phyloP scores from a whole-genome alignment of 1,140 invertebrate species.

The Medauroidea extradentata region DNA sequence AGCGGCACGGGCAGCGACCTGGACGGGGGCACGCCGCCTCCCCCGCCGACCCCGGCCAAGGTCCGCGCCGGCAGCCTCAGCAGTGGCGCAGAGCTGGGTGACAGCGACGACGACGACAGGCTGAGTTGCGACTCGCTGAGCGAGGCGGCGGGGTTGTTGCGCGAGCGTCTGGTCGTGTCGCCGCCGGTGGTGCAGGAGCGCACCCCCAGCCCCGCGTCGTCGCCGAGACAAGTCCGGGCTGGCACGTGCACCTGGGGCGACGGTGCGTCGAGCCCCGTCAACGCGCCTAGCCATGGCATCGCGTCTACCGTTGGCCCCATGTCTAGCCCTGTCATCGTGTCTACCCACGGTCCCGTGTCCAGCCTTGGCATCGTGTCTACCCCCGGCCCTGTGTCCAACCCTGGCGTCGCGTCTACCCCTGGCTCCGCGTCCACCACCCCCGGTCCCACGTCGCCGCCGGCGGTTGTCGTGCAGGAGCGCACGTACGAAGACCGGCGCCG shows the following conservation, averaged over 20 bases:
- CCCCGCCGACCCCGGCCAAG: conserved; percentile 49
- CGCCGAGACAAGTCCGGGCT: too few species aligned
- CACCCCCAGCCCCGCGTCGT: too few species aligned
- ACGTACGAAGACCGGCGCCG: conserved; percentile 61
- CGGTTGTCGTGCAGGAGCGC: conserved; percentile 51
- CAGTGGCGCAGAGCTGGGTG: conserved; percentile 55
- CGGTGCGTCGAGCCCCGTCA: background rate
- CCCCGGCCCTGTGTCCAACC: too few species aligned
- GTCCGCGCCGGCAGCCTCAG: conserved; percentile 49
- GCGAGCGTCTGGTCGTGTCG: too few species aligned
- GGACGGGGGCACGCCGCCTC: conserved; percentile 62
- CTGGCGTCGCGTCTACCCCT: background rate
- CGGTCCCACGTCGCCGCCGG: too few species aligned
- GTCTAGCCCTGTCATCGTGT: background rate
- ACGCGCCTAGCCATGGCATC: background rate
- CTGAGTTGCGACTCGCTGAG: conserved; percentile 68
- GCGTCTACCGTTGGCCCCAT: too few species aligned
- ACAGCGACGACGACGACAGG: conserved; percentile 57
- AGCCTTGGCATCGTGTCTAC: background rate
- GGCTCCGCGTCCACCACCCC: background rate
- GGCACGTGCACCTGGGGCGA: background rate
- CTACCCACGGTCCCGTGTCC: background rate
- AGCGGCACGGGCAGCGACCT: conserved; percentile 78
- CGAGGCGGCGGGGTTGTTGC: conserved; percentile 40
- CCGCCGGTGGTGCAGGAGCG: too few species aligned